phyloP scores from a whole-genome alignment of 2,888 invertebrate genomes.

The Cryptops parisi region DNA sequence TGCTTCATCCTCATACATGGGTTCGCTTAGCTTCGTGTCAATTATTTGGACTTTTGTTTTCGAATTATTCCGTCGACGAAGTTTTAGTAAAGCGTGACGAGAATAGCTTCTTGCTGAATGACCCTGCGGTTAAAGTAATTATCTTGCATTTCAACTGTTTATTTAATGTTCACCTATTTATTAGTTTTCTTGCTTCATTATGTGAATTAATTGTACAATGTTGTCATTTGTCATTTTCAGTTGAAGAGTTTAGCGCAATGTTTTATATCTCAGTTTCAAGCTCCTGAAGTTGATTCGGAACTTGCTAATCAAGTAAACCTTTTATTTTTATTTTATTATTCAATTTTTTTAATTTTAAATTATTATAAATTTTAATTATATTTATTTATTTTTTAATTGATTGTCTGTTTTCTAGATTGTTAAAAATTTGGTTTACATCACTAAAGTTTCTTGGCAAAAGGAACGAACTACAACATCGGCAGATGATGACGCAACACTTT shows the following conservation, averaged over 20 bases:
- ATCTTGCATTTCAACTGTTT: too few species aligned
- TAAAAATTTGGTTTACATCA: constrained; percentile 52
- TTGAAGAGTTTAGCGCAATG: not conserved
- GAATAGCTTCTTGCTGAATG: too few species aligned
- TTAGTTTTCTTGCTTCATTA: too few species aligned
- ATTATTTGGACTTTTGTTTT: constrained; percentile 55
- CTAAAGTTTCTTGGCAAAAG: constrained; percentile 39
- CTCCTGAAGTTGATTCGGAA: constrained; percentile 26
- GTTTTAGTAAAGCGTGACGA: constrained; percentile 11
- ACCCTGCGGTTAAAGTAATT: too few species aligned
- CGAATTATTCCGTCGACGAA: constrained; percentile 38
- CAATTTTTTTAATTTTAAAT: not conserved
- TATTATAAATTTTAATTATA: not conserved
- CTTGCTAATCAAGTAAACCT: constrained; percentile 58
- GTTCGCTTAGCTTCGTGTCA: constrained; percentile 63
- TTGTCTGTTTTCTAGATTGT: constrained; percentile 36
- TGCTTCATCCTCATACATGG: constrained; percentile 75
- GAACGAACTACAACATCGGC: not conserved
- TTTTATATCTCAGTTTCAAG: constrained; percentile 24
- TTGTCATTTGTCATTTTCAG: too few species aligned
- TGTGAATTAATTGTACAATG: too few species aligned
- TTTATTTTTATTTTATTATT: too few species aligned
- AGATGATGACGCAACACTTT: not conserved
- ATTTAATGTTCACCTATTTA: too few species aligned
- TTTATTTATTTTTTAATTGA: not conserved